Conservation (phyloP, 2,113 vertebrate genomes). For the Gallinago media region DNA sequence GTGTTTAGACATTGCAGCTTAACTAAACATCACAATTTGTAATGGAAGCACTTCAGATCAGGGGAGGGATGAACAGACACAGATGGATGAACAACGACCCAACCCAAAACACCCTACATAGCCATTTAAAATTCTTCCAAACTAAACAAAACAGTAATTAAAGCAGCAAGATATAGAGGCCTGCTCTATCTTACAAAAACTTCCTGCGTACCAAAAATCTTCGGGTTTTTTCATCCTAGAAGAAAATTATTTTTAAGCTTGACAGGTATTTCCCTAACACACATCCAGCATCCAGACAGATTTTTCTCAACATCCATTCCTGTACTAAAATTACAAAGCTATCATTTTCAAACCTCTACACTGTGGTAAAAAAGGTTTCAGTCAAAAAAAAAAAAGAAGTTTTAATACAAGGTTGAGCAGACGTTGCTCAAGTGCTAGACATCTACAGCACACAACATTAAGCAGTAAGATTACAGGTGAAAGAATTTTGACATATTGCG, state of each 20-base stretch:
- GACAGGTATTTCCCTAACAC: not conserved
- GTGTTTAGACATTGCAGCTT: not conserved
- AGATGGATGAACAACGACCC: not conserved
- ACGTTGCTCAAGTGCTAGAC: not conserved
- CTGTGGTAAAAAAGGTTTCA: not conserved
- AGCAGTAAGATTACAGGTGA: not conserved
- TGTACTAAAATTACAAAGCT: not conserved
- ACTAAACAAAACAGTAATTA: conserved; percentile 48
- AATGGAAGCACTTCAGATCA: not conserved
- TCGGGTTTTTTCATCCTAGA: not conserved
- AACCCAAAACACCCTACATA: not conserved
- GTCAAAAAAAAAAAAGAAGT: not conserved
- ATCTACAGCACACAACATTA: not conserved
- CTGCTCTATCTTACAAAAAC: not conserved
- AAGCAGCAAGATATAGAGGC: conserved; percentile 14
- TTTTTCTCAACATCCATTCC: not conserved
- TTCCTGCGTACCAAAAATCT: not conserved
- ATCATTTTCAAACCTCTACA: not conserved
- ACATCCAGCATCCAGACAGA: not conserved
- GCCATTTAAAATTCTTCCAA: conserved; percentile 18
- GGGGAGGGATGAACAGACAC: not conserved
- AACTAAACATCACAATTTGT: not conserved
- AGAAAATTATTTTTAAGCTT: not conserved
- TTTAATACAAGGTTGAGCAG: not conserved
- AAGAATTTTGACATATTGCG: not conserved